phyloP scores from a whole-genome alignment of 2,888 invertebrate genomes.

The Zygothrica quintamaculata region DNA sequence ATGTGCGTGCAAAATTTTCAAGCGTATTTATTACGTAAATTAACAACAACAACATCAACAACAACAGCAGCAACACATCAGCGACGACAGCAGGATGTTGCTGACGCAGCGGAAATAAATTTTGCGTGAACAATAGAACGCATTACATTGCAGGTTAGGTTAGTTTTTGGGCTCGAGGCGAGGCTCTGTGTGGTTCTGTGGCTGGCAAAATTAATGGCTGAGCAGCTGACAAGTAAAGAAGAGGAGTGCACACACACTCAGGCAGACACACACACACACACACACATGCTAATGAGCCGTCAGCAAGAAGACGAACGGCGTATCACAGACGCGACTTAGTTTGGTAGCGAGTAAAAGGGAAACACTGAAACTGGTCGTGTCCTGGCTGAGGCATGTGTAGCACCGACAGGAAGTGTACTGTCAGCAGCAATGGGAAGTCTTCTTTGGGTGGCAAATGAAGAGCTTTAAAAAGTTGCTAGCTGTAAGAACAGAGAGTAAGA shows the following conservation, averaged over 20 bases:
- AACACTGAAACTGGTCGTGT: conserved; percentile 7
- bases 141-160: conserved; percentile 78
- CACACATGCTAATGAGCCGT: conserved; percentile 76
- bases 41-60: conserved; percentile 58
- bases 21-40: conserved; percentile 79
- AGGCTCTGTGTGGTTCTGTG: conserved; percentile 11
- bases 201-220: conserved; percentile 65
- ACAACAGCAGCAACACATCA: conserved; percentile 39
- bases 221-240: conserved; percentile 53
- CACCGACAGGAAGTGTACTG: conserved; percentile 70
- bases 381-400: conserved; percentile 53
- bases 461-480: conserved; percentile 18
- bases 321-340: conserved; percentile 2
- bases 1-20: conserved; percentile 79
- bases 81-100: conserved; percentile 76
- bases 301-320: conserved; percentile 39
- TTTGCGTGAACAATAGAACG: conserved; percentile 79
- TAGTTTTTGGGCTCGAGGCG: conserved; percentile 48
- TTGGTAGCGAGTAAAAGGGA: neutral
- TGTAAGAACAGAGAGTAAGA: neutral
- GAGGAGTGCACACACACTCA: conserved; percentile 5
- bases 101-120: conserved; percentile 79
- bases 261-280: conserved; percentile 23
- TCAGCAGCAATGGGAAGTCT: conserved; percentile 41
- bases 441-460: conserved; percentile 7